A percentile compares a stretch with the other conserved stretches of the same genome.
Evolutionary conservation across 2,888 invertebrate species (phyloP).

Genomic region (Melieria picta): DNA sequence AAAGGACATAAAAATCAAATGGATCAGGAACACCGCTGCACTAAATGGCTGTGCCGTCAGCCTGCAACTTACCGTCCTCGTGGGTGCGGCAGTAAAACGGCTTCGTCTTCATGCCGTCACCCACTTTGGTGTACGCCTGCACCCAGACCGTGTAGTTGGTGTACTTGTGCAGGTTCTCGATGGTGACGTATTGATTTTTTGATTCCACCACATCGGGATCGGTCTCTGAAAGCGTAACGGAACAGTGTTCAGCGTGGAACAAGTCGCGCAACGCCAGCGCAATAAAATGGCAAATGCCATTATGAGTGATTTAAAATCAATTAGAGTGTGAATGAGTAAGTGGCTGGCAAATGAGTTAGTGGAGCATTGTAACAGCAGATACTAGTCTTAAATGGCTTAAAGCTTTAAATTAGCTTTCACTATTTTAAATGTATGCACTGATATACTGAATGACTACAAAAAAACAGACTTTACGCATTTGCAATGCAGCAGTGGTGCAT

Average conservation of each 20-base stretch:
- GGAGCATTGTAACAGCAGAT: not conserved
- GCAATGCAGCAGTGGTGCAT: too few species aligned
- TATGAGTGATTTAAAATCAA: conserved; percentile 4
- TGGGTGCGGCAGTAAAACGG: conserved; percentile 88
- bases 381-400: too few species aligned
- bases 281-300: not conserved
- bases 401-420: too few species aligned
- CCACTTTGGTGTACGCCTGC: conserved; percentile 86
- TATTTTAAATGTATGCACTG: too few species aligned
- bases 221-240: conserved; percentile 69
- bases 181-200: conserved; percentile 67
- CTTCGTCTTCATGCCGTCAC: conserved; percentile 87
- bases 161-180: conserved; percentile 82
- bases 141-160: conserved; percentile 94
- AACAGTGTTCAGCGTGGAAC: not conserved
- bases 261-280: not conserved
- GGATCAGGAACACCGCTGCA: not conserved
- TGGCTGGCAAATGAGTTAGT: not conserved
- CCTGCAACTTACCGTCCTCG: conserved; percentile 78
- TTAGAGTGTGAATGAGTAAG: not conserved
- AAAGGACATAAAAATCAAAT: too few species aligned
- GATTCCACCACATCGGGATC: conserved; percentile 80
- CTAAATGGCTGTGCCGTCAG: not conserved
- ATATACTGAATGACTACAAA: too few species aligned
- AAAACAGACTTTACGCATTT: too few species aligned